Evolutionary conservation across 1,140 invertebrate genomes (phyloP), one percentile per base, ranked within the genome.

Genomic region (Physella acuta): DNA sequence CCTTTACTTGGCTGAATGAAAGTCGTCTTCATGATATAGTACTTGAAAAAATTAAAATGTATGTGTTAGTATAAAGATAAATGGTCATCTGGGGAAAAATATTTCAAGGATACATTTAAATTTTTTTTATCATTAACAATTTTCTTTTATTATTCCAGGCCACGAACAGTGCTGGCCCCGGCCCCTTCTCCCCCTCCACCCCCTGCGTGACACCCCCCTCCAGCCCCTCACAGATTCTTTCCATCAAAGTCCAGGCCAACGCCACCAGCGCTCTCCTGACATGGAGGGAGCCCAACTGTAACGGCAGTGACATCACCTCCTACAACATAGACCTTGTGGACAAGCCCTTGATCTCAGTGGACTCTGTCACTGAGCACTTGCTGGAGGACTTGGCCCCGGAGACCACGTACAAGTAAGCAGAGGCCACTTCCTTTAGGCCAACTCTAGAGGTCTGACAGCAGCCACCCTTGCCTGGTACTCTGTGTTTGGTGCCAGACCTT

Each of bases 271-370:
- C 93, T 20, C 85, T 87, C 0, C 79, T 94, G 26, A 84, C 86
- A 62, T 95, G 93, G 93, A 86, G 89, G 39, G 87, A 88, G 71
- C 92, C 93, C 3, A 81, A 87, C 39, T 82, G 82, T 58, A 91
- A 95, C 83, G 85, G 85, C 33, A 81, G 79, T 73, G 87, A 89
- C 17, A 91, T 95, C 71, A 85, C 88, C 20, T 87, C 90, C 65
- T 94, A 95, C 79, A 90, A 90, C 68, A 89, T 94, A 49, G 91
- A 93, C 68, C 77, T 91, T 28, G 89, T 88, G 30, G 91, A 92
- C 65, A 85, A 86, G 71, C 76, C 77, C 52, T 64, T 78, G 51
- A 75, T 79, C 28, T 62, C 73, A 17, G 70, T 81, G 52, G 75
- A 75, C 66, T 76, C 77, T 34, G 76, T 79, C 3, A 73, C 76